Evolutionary conservation across 2,113 vertebrate genomes (phyloP).

Genomic region (Phainopepla nitens): DNA sequence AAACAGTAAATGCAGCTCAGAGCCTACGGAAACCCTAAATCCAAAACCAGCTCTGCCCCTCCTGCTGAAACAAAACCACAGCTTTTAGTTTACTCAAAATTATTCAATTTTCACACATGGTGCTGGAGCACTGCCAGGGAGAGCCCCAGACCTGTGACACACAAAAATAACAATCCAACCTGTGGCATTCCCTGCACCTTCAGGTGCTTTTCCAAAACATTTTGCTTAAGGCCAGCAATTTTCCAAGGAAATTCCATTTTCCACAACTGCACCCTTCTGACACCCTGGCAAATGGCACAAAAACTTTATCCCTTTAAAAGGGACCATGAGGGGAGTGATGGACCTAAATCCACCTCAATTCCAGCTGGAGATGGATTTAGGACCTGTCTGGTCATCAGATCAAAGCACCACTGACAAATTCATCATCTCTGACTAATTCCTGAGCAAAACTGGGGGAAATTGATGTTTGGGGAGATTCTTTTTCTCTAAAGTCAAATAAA

Average conservation of each 20-base stretch:
- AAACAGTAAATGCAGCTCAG: not conserved
- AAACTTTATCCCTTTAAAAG: not conserved
- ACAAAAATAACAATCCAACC: not conserved
- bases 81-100: not conserved
- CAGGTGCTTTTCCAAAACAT: not conserved
- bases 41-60: not conserved
- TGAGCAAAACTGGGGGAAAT: not conserved
- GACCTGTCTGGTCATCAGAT: not conserved
- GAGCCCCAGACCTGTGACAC: not conserved
- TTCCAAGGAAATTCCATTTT: not conserved
- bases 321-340: not conserved
- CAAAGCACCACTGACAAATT: not conserved
- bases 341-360: not conserved
- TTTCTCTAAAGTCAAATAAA: not conserved
- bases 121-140: not conserved
- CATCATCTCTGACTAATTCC: not conserved
- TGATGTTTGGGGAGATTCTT: not conserved
- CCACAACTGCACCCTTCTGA: not conserved
- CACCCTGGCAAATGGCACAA: not conserved
- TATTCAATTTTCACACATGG: not conserved
- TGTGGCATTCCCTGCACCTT: not conserved
- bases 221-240: not conserved
- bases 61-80: not conserved
- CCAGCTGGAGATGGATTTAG: not conserved
- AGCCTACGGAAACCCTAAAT: not conserved